These are phyloP conservation scores for Petrosia ficiformis DNA, from an alignment of 37 sponge, comb jelly and placozoan genomes.

Conservation along the genomic window DNA sequence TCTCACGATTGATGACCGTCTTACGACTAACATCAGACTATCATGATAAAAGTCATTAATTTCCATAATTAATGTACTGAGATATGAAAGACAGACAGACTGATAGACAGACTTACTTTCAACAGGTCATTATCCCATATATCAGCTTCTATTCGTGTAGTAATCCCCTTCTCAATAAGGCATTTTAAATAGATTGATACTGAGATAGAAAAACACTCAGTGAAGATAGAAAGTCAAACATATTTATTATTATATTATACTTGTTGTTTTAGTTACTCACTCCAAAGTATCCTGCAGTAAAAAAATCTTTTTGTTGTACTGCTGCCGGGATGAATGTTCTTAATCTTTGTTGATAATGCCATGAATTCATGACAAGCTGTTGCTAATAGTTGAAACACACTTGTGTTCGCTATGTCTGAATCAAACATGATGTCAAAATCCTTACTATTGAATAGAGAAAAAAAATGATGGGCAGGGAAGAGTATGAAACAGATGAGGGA, in stretches of 20 bases:
- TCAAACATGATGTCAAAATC: conserved; percentile 44
- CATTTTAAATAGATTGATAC: neutral
- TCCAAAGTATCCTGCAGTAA: conserved; percentile 47
- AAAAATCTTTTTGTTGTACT: conserved; percentile 24
- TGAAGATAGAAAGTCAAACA: neutral
- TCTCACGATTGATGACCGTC: neutral
- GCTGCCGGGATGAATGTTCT: neutral
- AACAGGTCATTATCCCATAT: neutral
- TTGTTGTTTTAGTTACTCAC: too few relatives aligned
- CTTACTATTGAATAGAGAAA: neutral
- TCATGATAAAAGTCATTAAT: too few relatives aligned
- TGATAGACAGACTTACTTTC: neutral
- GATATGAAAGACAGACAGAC: too few relatives aligned
- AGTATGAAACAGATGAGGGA: too few relatives aligned
- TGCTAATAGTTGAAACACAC: conserved; percentile 47
- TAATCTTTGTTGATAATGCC: conserved; percentile 12
- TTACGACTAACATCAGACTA: too few relatives aligned
- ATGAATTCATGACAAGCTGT: conserved; percentile 36
- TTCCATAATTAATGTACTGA: too few relatives aligned
- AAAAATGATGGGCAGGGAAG: too few relatives aligned
- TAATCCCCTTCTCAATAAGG: neutral
- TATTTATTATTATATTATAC: too few relatives aligned
- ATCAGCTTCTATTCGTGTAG: neutral
- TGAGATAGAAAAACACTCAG: neutral
- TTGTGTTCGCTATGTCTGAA: neutral